Conservation (phyloP, 2,113 vertebrate genomes). For the Columbina picui region DNA sequence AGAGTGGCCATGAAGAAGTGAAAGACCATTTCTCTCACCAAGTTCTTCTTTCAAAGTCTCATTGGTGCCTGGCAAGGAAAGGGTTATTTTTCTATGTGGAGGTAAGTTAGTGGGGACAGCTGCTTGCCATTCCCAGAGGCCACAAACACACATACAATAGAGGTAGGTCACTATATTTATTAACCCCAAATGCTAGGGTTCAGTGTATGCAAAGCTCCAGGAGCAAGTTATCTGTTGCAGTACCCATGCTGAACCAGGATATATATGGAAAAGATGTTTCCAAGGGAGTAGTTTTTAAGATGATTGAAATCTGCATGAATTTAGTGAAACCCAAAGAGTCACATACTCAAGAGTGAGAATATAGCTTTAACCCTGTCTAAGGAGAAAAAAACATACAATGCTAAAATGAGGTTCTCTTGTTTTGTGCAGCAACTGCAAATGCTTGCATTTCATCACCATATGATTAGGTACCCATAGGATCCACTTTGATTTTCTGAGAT, state of each 20-base stretch:
- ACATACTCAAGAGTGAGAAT: background rate
- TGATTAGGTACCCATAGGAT: background rate
- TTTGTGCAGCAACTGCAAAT: background rate
- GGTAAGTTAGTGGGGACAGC: background rate
- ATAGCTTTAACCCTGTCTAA: background rate
- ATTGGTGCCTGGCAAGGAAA: background rate
- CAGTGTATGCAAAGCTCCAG: background rate
- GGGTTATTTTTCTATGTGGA: background rate
- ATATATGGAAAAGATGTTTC: background rate
- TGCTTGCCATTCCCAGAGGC: background rate
- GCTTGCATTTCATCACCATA: background rate
- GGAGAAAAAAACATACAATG: background rate
- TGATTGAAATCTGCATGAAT: background rate
- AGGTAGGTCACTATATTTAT: background rate
- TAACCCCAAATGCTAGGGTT: background rate
- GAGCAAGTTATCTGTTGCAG: background rate
- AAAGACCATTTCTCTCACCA: background rate
- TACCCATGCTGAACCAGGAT: accelerated
- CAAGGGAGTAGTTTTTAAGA: background rate
- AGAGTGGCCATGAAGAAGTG: background rate
- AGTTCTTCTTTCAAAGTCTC: background rate
- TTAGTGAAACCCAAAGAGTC: background rate
- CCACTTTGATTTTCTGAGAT: background rate
- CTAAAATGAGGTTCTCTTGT: background rate
- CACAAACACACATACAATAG: background rate